Percentiles rank a stretch among this genome's conserved stretches.
These are phyloP conservation scores for Scelioninae gen. 1 DNA, from an alignment of 2,888 invertebrate species.

Conservation along the genomic window DNA sequence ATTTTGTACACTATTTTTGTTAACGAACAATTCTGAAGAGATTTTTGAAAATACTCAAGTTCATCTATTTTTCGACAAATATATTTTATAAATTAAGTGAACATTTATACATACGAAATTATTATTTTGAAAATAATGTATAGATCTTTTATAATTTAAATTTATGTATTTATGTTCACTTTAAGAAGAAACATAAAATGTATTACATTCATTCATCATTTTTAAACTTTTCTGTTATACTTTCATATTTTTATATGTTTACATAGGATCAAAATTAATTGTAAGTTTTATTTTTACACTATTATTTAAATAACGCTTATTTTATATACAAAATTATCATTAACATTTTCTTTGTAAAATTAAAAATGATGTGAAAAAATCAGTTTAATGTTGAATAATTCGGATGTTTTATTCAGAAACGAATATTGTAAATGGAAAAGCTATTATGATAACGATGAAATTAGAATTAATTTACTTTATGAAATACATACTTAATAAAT, in stretches of 20 bases:
- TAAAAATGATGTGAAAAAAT: background rate
- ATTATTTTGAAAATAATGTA: conserved; percentile 9
- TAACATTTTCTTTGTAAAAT: background rate
- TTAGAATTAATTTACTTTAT: conserved; percentile 24
- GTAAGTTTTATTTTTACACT: conserved; percentile 14
- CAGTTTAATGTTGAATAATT: background rate
- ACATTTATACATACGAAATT: conserved; percentile 8
- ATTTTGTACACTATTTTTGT: background rate
- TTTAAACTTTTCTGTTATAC: background rate
- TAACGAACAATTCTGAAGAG: conserved; percentile 3
- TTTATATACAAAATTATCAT: conserved; percentile 1
- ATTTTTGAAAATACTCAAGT: conserved; percentile 34
- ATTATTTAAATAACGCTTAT: background rate
- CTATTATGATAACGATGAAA: conserved; percentile 7
- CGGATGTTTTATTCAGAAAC: conserved; percentile 7
- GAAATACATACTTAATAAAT: conserved; percentile 25
- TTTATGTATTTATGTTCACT: conserved; percentile 29
- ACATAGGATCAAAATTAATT: conserved; percentile 45
- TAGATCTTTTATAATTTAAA: conserved; percentile 5
- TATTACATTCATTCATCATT: background rate
- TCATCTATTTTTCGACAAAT: conserved; percentile 5
- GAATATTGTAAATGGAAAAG: conserved; percentile 21
- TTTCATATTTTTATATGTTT: conserved; percentile 16
- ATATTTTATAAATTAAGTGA: conserved; percentile 13
- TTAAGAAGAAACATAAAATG: conserved; percentile 10